Conservation (phyloP, 2,888 invertebrate species). For the Heliconius ethilla region DNA sequence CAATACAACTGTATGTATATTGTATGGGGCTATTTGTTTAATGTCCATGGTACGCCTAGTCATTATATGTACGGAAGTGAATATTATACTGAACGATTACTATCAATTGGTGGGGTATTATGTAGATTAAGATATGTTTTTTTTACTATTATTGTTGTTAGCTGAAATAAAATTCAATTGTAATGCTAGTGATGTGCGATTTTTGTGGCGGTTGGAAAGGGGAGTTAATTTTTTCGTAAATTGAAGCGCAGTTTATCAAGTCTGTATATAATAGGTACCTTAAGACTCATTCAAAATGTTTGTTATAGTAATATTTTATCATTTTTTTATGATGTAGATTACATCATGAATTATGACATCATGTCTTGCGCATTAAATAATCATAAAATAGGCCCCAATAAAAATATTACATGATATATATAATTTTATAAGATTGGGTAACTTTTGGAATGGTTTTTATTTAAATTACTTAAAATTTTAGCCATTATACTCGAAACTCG, state of each 20-base stretch:
- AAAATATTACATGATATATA: background rate
- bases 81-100: constrained; percentile 60
- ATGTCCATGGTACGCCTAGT: constrained; percentile 79
- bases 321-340: no score
- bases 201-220: background rate
- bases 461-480: no score
- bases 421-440: background rate
- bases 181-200: constrained; percentile 5
- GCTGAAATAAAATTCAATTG: constrained; percentile 13
- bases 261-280: no score
- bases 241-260: no score
- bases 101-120: constrained; percentile 56
- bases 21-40: constrained; percentile 58
- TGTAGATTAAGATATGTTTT: constrained; percentile 52
- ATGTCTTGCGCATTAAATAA: no score
- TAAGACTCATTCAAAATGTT: no score
- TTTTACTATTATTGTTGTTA: constrained; percentile 49
- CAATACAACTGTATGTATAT: constrained; percentile 16
- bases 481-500: background rate
- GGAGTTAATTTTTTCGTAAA: background rate
- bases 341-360: no score
- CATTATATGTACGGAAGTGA: constrained; percentile 73
- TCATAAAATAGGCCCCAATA: background rate
- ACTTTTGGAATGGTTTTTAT: no score
- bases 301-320: no score